phyloP scores from a whole-genome alignment of 2,113 vertebrate species.

The Oostethus manadensis region DNA sequence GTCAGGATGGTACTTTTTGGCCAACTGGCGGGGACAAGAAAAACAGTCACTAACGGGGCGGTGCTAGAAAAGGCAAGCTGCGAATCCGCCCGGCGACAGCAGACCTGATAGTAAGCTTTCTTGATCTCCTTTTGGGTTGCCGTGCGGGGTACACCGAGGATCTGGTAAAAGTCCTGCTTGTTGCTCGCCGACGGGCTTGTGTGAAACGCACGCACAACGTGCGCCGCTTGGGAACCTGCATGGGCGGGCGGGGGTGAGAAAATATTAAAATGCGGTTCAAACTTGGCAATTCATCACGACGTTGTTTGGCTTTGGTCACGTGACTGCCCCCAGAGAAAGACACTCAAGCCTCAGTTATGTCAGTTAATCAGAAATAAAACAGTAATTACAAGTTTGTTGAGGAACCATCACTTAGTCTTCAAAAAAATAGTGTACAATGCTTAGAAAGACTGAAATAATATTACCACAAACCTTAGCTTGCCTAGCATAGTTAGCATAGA shows the following conservation, averaged over 20 bases:
- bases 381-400: background rate
- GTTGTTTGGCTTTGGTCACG: background rate
- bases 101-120: slow-evolving; percentile 96
- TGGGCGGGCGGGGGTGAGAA: background rate
- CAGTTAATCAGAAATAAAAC: no score
- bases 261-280: background rate
- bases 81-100: slow-evolving; percentile 10
- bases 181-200: slow-evolving; percentile 66
- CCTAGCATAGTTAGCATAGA: slow-evolving; percentile 32
- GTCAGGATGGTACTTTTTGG: slow-evolving; percentile 97
- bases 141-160: slow-evolving; percentile 82
- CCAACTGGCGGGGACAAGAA: slow-evolving; percentile 76
- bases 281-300: background rate
- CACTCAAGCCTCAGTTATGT: no score
- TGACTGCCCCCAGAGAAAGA: background rate
- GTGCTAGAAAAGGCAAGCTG: background rate
- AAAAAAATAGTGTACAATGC: background rate
- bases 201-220: slow-evolving; percentile 74
- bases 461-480: background rate
- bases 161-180: slow-evolving; percentile 91
- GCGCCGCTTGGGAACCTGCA: slow-evolving; percentile 39
- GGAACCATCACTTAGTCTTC: background rate
- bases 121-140: slow-evolving; percentile 95
- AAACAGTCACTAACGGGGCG: slow-evolving; percentile 1
- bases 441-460: background rate